Evolutionary conservation across 1,140 invertebrate species (phyloP).

Genomic region (Sesamia nonagrioides): DNA sequence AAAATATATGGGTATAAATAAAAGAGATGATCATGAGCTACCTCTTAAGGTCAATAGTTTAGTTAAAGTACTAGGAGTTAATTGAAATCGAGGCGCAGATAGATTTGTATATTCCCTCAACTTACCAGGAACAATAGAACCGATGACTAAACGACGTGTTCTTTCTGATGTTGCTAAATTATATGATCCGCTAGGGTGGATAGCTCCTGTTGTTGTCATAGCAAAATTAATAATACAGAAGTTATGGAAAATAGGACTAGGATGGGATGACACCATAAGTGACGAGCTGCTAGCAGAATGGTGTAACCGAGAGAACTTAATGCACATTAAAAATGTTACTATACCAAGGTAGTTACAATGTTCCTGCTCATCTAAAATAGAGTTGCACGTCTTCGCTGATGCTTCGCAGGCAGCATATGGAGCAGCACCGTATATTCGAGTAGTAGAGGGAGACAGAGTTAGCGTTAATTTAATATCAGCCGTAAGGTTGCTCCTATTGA

Average conservation of each 20-base stretch:
- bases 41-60: conserved; percentile 43
- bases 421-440: no score
- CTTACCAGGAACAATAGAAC: conserved; percentile 32
- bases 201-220: no score
- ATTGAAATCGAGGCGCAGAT: conserved; percentile 50
- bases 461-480: no score
- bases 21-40: neutral
- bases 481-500: no score
- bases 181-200: conserved; percentile 54
- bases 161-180: no score
- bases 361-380: no score
- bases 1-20: conserved; percentile 13
- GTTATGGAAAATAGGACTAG: conserved; percentile 48
- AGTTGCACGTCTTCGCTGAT: no score
- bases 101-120: conserved; percentile 52
- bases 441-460: no score
- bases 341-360: no score
- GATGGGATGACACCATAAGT: conserved; percentile 50
- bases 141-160: conserved; percentile 54
- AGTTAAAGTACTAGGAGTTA: conserved; percentile 55
- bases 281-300: conserved; percentile 16
- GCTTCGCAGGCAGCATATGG: no score
- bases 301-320: no score
- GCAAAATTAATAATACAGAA: conserved; percentile 55
- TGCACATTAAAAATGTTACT: no score